A percentile compares a stretch with the other conserved stretches of the same genome.
Evolutionary conservation across 2,113 vertebrate genomes (phyloP).

Genomic region (Eptatretus burgeri): DNA sequence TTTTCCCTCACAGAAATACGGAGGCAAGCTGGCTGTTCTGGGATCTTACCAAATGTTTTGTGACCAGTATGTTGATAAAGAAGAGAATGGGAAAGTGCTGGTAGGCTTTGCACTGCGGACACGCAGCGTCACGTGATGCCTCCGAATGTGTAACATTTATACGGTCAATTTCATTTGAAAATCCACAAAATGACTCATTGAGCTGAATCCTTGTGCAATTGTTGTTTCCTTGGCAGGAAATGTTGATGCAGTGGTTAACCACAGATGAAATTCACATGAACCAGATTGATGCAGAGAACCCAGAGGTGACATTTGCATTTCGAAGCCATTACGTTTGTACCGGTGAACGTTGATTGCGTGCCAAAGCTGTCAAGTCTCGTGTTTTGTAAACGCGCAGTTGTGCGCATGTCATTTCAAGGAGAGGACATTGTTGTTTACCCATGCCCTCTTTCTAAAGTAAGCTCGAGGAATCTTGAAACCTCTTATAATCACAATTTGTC

Average conservation of each 20-base stretch:
- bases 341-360: no score
- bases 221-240: conserved; percentile 26
- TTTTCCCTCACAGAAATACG: conserved; percentile 21
- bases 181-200: neutral
- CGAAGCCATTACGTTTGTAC: no score
- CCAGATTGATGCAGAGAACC: conserved; percentile 67
- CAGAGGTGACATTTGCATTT: conserved; percentile 27
- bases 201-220: neutral
- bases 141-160: neutral
- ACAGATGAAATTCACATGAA: conserved; percentile 52
- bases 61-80: conserved; percentile 86
- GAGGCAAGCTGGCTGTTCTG: conserved; percentile 52
- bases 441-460: no score
- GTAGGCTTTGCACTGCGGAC: conserved; percentile 17
- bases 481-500: no score
- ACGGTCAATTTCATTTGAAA: neutral
- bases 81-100: conserved; percentile 84
- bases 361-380: no score
- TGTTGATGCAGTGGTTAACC: conserved; percentile 82
- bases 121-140: no score
- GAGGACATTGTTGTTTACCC: no score
- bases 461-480: no score
- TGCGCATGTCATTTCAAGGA: no score
- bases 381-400: no score
- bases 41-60: conserved; percentile 88